Evolutionary conservation across 2,888 invertebrate genomes (phyloP), one percentile per base, ranked within the genome.

Genomic region (Xanthorhoe spadicearia): DNA sequence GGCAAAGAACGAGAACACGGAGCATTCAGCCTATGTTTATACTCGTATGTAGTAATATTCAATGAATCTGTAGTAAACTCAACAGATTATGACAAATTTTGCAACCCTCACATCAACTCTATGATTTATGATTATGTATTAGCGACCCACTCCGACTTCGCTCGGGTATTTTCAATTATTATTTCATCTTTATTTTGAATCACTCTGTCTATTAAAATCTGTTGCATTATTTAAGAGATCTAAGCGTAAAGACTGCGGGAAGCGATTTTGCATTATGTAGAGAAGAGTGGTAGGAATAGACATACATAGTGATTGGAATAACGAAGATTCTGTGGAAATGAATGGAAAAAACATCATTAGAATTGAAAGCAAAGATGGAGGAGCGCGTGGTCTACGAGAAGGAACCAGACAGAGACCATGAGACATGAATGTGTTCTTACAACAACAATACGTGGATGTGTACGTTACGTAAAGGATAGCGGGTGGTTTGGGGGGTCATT

Each of bases 401-500:
- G 49, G 28, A 19, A 32, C 19, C 0, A 54, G 61, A 58, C 53
- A 48, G 28, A 19, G 17, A 49, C 53, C 32, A 17, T 43, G 46
- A 50, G 54, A 51, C 58, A 54, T 60, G 54, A 58, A 58, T 66
- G 61, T 60, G 53, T 53, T 50, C 58, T 32, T 23, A 77, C 78
- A 77, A 77, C 76, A 76, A 80, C 77, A 79, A 78, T 63, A 65
- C 56, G 64, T 52, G 64, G 49, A 61, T 56, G 68, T 64, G 61
- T 61, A 64, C 64, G 68, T 19, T 56, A 74, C 75, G 79, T 75
- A 77, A 61, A 61, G 48, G 63, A 59, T 59, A 55, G 75, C 77
- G 78, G 76, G 80, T 79, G 77, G 74, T 73, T 74, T 67, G 73
- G 74, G 70, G 75, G 90, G 89, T 91, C 85, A 83, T 82, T 81